These are phyloP conservation scores for Notolabrus celidotus DNA, from an alignment of 2,797 vertebrate species.

Conservation along the genomic window DNA sequence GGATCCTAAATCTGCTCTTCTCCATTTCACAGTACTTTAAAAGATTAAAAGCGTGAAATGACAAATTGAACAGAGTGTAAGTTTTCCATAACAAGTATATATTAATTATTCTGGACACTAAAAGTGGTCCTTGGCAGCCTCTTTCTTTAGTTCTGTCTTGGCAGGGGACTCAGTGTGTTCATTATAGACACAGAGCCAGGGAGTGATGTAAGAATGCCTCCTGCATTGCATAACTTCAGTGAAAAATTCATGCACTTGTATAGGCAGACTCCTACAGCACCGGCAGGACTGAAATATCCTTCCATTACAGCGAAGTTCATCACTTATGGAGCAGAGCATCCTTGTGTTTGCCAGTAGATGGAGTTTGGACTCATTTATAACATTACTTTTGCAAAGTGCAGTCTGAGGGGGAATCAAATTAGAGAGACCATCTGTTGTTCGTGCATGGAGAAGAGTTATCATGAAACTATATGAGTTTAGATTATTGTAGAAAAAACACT, in stretches of 20 bases:
- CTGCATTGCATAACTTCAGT: slow-evolving; percentile 22
- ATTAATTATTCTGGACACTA: slow-evolving; percentile 16
- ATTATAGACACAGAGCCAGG: not conserved
- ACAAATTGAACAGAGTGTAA: not conserved
- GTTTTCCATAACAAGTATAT: slow-evolving; percentile 7
- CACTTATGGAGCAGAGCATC: slow-evolving; percentile 7
- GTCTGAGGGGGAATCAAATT: slow-evolving; percentile 33
- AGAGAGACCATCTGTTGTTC: slow-evolving; percentile 39
- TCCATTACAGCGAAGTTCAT: not conserved
- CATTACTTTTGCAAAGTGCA: slow-evolving; percentile 16
- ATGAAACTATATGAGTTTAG: slow-evolving; percentile 5
- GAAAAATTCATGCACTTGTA: slow-evolving; percentile 7
- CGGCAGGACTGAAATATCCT: slow-evolving; percentile 10
- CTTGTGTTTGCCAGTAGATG: slow-evolving; percentile 17
- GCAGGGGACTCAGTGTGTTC: not conserved
- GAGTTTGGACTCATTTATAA: slow-evolving; percentile 36
- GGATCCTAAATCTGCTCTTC: slow-evolving; percentile 1
- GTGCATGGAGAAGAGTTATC: slow-evolving; percentile 25
- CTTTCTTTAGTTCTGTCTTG: not conserved
- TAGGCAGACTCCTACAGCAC: slow-evolving; percentile 3
- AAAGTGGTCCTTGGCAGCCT: slow-evolving; percentile 13
- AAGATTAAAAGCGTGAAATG: slow-evolving; percentile 17
- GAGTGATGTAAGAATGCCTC: slow-evolving; percentile 13
- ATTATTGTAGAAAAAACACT: not conserved
- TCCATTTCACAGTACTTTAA: slow-evolving; percentile 8